Base-by-base conservation (phyloP, 2,797 vertebrate genomes). In the Apogon hyalosoma region DNA sequence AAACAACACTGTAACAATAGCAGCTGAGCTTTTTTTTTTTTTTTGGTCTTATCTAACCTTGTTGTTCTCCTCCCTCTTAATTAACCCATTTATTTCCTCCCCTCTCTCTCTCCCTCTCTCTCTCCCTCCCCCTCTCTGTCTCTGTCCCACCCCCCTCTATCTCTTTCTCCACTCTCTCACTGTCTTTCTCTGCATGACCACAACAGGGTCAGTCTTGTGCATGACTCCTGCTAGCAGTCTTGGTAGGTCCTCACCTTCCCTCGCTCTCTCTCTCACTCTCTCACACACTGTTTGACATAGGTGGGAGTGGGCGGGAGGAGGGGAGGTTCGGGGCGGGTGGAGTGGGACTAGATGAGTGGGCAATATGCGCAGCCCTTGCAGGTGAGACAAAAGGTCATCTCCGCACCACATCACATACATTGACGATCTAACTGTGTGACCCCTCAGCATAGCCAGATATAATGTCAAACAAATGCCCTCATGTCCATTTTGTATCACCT, bases 161-260 rank as follows among this genome's bases (percentile, higher is more conserved):
- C 47, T 49, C 42, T 52, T 19, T 15, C 51, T 46, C 21, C 21
- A 24, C 40, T n/a, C 68, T 64, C 52, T 80, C 63, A 75, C 59
- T 77, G 24, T 85, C 73, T 81, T 52, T 93, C 94, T 95, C 95
- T 97, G 96, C 96, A 98, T 98, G 96, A 92, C 93, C 72, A 88
- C 89, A 84, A 88, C 96, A 99, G 98, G 98, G 94, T 99, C 98
- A 96, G 97, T 99, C 95, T 98, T 99, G 94, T 99, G 98, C 96
- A 99, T 99, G 98, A 96, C 97, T 94, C 97, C 98, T 93, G 96
- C 96, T 98, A 97, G 96, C 96, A 97, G 96, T 96, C 96, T 99
- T 96, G 98, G 97, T 99, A 99, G 96, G 98, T 99, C 95, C 88
- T 83, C 60, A 85, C 70, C 79, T 87, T 85, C 71, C 71, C 74